A percentile compares a stretch with the other conserved stretches of the same genome.
These are phyloP conservation scores for Fabriciana adippe DNA, from an alignment of 2,888 invertebrate species.

Conservation along the genomic window DNA sequence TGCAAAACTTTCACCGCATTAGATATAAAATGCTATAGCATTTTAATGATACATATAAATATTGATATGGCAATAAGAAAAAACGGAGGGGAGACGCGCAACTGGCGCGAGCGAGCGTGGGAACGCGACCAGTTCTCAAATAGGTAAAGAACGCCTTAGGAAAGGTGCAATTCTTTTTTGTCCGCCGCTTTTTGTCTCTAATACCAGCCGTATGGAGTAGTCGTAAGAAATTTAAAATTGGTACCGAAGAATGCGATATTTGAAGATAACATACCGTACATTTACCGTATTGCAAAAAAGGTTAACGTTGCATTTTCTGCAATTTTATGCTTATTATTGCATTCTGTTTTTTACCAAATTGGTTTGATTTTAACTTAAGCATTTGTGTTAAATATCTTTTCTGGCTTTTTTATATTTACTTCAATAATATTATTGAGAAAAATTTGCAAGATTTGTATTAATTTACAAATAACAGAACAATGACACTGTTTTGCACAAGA, in stretches of 20 bases:
- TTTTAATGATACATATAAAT: constrained; percentile 44
- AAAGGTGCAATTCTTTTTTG: constrained; percentile 79
- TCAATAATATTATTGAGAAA: too few species aligned
- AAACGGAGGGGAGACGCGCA: constrained; percentile 72
- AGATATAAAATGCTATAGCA: constrained; percentile 31
- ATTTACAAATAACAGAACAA: background rate
- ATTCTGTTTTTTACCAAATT: background rate
- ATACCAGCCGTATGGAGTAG: constrained; percentile 56
- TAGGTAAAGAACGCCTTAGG: constrained; percentile 75
- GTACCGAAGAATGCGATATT: constrained; percentile 55
- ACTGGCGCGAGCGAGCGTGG: constrained; percentile 82
- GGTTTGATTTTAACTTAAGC: too few species aligned
- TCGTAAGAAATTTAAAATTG: constrained; percentile 53
- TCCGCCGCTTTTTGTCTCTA: constrained; percentile 65
- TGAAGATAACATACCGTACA: constrained; percentile 37
- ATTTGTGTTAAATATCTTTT: too few species aligned
- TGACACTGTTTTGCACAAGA: background rate
- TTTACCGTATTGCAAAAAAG: constrained; percentile 26
- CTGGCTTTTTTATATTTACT: too few species aligned
- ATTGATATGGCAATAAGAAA: constrained; percentile 58
- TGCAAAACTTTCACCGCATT: constrained; percentile 26
- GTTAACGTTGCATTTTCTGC: constrained; percentile 15
- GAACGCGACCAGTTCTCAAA: constrained; percentile 78
- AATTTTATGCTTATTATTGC: constrained; percentile 6
- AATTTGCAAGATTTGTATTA: too few species aligned